Base-by-base conservation (phyloP, 1,140 invertebrate species). In the Littorina saxatilis region DNA sequence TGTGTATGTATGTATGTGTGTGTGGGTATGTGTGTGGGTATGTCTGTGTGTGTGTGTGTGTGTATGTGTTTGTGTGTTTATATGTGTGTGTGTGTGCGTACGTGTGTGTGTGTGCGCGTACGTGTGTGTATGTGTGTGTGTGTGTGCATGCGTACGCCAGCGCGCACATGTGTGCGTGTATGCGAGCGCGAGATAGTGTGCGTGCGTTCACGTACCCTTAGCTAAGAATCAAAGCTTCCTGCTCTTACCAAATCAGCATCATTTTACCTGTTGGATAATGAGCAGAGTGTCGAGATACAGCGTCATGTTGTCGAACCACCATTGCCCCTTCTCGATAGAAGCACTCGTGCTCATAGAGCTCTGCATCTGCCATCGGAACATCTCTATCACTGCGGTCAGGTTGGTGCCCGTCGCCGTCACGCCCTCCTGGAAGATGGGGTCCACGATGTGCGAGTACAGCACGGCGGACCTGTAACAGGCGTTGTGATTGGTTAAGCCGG, bases 271-370 rank as follows among this genome's bases (percentile, higher is more conserved):
- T 40, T 61, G 66, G 17, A 68, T 72, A 27, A 80, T 68, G 40
- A 50, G 40, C 20, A 66, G 43, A 3, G 39, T 47, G 40, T 80
- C 43, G 13, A 68, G 58, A n/a, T 50, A 80, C n/a, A 87, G 76
- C 0, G 88, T 89, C 84, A 90, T 90, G 75, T 87, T 88, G 58
- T 90, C 89, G 81, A 87, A 90, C 85, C 86, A 87, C 83, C 84
- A 85, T 84, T 84, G 4, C 79, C 84, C 79, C 35, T 76, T 47
- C 27, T 39, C 55, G 13, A 82, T 79, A 68, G 81, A 82, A 13
- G 78, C 68, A 17, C 68, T 70, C 7, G 29, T 75, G 29, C 27
- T 17, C 70, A 80, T 52, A 40, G 52, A 68, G 32, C 66, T 47
- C 55, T 80, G 79, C n/a, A 80, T 83, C 40, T 80, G 77, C 55